These are phyloP conservation scores for Oncopeltus fasciatus DNA, from an alignment of 1,140 invertebrate genomes.

Conservation along the genomic window DNA sequence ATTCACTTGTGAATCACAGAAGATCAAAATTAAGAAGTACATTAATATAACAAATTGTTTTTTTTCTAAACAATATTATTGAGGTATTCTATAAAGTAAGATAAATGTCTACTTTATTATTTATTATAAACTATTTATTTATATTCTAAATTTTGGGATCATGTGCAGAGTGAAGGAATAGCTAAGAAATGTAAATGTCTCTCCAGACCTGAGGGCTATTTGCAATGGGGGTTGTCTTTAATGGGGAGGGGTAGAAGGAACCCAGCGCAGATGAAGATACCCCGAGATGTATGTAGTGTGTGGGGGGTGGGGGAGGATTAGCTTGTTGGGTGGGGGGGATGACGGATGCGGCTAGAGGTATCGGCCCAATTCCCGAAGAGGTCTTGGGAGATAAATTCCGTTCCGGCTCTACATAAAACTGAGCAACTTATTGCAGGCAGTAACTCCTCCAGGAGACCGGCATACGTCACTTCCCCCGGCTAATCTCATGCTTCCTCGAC, in stretches of 20 bases:
- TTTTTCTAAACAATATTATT: too few relatives aligned
- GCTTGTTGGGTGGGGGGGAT: background rate
- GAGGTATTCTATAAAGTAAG: too few relatives aligned
- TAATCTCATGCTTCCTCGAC: background rate
- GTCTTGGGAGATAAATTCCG: background rate
- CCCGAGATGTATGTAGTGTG: background rate
- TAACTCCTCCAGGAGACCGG: background rate
- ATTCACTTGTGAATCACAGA: too few relatives aligned
- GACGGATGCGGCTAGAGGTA: background rate
- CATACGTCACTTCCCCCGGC: background rate
- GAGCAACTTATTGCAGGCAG: background rate
- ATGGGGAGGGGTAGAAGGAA: background rate
- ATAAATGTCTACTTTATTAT: too few relatives aligned
- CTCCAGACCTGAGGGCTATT: too few relatives aligned
- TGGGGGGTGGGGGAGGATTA: background rate
- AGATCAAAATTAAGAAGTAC: too few relatives aligned
- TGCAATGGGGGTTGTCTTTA: too few relatives aligned
- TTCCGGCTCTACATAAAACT: background rate
- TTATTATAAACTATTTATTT: too few relatives aligned
- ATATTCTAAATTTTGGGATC: too few relatives aligned
- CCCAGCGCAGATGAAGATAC: background rate
- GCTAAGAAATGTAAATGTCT: too few relatives aligned
- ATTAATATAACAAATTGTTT: too few relatives aligned
- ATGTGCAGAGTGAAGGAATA: too few relatives aligned
- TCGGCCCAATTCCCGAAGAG: background rate